Base-by-base conservation (phyloP, 2,888 invertebrate genomes). In the Philaethria dido region DNA sequence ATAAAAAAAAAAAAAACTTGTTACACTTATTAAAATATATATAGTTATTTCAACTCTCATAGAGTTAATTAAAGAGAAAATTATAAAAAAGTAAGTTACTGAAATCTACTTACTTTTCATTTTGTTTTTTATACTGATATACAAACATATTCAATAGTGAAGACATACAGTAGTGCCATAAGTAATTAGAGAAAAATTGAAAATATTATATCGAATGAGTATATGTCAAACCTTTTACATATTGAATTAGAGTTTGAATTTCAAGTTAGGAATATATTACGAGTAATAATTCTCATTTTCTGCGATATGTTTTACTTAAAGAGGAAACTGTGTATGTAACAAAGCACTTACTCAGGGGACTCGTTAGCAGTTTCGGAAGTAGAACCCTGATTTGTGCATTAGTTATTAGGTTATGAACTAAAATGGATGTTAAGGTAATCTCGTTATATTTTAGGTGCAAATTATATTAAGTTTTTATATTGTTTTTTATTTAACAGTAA, bases 331-430 rank as follows among this genome's bases (percentile, higher is more conserved):
- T 25, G 42, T 45, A 60, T 45, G 13, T 13, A 44, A 60, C 44
- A 60, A 45, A 33, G 60, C 44, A 60, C 33, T 45, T 36, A 47
- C 61, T 47, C 48, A 1, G 11, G 48, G 36, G 48, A 48, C 29
- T 62, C 22, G 47, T 62, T 62, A 62, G 36, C n/a, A 39, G n/a
- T 36, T 61, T 62, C 33, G n/a, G 47, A 33, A 20, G 48, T 48
- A 48, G 11, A 22, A 36, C 16, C 33, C 18, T 36, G 33, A 62
- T 48, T 62, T 33, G 16, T 48, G 36, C 48, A 62, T 62, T 48
- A 36, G 33, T 61, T 44, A 48, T 61, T 33, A 62, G 20, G 36
- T 62, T 22, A 48, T 3, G 5, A 22, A 29, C 48, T 44, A 36
- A 33, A 44, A 20, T 48, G 9, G 20, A 47, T 39, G 11, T 20